Evolutionary conservation across 37 sponge, comb jelly and placozoan genomes (phyloP).

Genomic region (Halisarca cf. caerulea): DNA sequence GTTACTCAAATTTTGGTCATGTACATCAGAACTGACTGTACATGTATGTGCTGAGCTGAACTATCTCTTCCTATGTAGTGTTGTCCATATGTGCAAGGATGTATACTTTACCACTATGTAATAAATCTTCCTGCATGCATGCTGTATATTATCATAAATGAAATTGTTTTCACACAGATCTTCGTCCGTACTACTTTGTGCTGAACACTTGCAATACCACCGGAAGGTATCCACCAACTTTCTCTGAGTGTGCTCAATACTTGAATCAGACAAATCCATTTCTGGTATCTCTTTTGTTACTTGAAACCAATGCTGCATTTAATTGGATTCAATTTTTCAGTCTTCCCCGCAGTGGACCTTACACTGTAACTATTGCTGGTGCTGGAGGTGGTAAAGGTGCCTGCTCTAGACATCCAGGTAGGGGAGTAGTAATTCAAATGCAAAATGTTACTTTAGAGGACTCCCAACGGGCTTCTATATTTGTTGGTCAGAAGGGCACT

Average conservation of each 20-base stretch:
- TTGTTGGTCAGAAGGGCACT: constrained; percentile 53
- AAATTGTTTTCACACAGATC: background rate
- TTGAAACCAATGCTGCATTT: background rate
- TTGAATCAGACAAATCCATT: background rate
- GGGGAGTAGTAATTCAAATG: constrained; percentile 15
- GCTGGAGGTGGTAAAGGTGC: constrained; percentile 56
- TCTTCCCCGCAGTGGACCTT: constrained; percentile 42
- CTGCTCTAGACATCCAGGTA: constrained; percentile 20
- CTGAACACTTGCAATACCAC: background rate
- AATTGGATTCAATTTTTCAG: background rate
- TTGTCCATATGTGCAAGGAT: no score
- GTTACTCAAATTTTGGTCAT: no score
- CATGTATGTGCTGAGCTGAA: no score
- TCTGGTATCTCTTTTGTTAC: background rate
- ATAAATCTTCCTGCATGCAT: no score
- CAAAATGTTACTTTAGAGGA: background rate
- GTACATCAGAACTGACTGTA: no score
- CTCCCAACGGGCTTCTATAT: background rate
- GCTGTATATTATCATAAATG: no score
- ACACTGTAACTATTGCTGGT: constrained; percentile 68
- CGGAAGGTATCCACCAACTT: background rate
- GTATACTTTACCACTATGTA: no score
- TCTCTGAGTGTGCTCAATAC: background rate
- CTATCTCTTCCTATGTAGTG: no score
- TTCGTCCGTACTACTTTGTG: background rate